Percentiles rank a stretch among this genome's conserved stretches.
These are phyloP conservation scores for Pedionomus torquatus DNA, from an alignment of 2,113 vertebrate genomes.

Conservation along the genomic window DNA sequence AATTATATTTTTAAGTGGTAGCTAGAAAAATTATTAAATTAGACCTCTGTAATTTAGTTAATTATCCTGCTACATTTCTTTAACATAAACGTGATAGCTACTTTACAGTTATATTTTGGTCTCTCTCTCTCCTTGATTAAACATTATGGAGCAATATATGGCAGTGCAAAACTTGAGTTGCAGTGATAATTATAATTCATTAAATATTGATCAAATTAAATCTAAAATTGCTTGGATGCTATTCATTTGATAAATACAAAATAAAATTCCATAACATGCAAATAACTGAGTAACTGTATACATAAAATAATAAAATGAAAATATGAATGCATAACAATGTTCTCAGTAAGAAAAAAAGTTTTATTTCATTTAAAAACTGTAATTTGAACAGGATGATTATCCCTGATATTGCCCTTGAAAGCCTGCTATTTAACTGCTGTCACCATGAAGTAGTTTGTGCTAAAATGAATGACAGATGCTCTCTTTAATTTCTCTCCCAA, in stretches of 20 bases:
- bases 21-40: conserved; percentile 47
- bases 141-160: conserved; percentile 29
- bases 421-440: background rate
- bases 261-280: conserved; percentile 19
- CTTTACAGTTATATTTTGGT: conserved; percentile 28
- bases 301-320: conserved; percentile 34
- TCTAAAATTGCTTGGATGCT: background rate
- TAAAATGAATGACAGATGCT: background rate
- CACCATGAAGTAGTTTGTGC: background rate
- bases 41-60: conserved; percentile 28
- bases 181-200: conserved; percentile 63
- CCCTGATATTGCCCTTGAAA: background rate
- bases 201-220: conserved; percentile 72
- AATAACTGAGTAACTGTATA: conserved; percentile 6
- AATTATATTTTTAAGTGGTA: conserved; percentile 2
- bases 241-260: conserved; percentile 37
- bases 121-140: conserved; percentile 56
- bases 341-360: background rate
- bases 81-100: conserved; percentile 5
- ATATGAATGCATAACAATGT: background rate
- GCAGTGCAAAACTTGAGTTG: background rate
- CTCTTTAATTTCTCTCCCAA: background rate
- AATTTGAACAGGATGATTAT: background rate
- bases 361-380: background rate
- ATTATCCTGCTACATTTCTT: conserved; percentile 28